Evolutionary conservation across 1,140 invertebrate genomes (phyloP), one percentile per base, ranked within the genome.

Genomic region (Cydia strobilella): DNA sequence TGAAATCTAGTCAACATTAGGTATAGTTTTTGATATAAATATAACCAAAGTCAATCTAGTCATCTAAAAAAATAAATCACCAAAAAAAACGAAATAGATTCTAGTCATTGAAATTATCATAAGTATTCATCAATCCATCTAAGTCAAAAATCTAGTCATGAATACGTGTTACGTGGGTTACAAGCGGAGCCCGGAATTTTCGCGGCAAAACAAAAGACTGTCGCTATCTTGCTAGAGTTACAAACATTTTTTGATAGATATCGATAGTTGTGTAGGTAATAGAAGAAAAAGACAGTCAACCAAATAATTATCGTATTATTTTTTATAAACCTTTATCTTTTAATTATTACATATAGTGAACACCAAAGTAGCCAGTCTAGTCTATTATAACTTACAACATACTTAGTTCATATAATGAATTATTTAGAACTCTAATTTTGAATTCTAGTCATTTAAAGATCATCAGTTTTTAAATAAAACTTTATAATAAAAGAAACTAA

Each of bases 381-480:
- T 45, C 42, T 13, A 45, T 15, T 45, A 45, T 45, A 13, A 45
- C 1, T 0, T 39, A 10, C 0, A 35, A 35, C 35, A 9, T 39
- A 39, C 35, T 13, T 13, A 45, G 1, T 12, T 45, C 12, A 42
- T 51, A 51, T 51, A 1, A n/a, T 51, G n/a, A n/a, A n/a, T n/a
- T 18, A 13, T 18, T 18, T 51, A 51, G 4, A 12, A 51, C 48
- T 51, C n/a, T 2, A 2, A 18, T n/a, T 51, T 18, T 48, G 45
- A 15, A 48, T 48, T 51, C 48, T 51, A 51, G 48, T 51, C 48
- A 51, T 51, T 51, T 51, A n/a, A n/a, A n/a, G 15, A 51, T 51
- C n/a, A 18, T 5, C 7, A 51, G n/a, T 7, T n/a, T 51, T 15
- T 15, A 15, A 48, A 48, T 48, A 48, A 48, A 4, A 48, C 15